Conservation (phyloP, 2,113 vertebrate species). For the Erythrolamprus reginae region DNA sequence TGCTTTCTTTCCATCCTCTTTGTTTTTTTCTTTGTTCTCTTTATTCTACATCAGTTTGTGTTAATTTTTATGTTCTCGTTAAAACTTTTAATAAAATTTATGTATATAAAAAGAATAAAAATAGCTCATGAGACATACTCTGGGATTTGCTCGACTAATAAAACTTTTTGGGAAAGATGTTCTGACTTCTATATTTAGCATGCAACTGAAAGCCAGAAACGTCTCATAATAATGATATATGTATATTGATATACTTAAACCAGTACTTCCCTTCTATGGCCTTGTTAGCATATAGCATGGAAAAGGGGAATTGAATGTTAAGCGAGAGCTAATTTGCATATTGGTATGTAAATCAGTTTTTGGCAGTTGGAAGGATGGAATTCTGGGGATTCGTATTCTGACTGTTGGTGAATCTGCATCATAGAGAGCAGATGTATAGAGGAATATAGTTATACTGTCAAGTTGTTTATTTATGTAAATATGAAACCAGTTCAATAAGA, state of each 20-base stretch:
- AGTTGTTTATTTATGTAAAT: too few species aligned
- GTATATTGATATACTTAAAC: background rate
- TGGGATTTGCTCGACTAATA: background rate
- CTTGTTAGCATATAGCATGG: too few species aligned
- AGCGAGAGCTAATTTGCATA: too few species aligned
- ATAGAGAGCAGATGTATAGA: too few species aligned
- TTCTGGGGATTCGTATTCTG: too few species aligned
- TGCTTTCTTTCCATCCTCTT: background rate
- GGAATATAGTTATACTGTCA: too few species aligned
- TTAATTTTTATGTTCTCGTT: background rate
- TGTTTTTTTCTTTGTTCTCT: background rate
- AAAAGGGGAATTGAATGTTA: too few species aligned
- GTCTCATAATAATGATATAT: background rate
- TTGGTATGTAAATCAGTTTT: too few species aligned
- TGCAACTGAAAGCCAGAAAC: background rate
- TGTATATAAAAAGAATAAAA: background rate
- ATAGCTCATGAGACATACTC: background rate
- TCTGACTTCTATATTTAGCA: background rate
- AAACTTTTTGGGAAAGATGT: too few species aligned
- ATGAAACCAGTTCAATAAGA: too few species aligned
- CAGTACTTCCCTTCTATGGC: background rate
- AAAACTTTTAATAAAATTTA: background rate
- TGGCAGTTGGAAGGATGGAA: too few species aligned
- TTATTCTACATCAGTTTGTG: background rate
- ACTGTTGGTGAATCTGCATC: too few species aligned